Evolutionary conservation across 2,113 vertebrate genomes (phyloP).

Genomic region (Corythaixoides concolor): DNA sequence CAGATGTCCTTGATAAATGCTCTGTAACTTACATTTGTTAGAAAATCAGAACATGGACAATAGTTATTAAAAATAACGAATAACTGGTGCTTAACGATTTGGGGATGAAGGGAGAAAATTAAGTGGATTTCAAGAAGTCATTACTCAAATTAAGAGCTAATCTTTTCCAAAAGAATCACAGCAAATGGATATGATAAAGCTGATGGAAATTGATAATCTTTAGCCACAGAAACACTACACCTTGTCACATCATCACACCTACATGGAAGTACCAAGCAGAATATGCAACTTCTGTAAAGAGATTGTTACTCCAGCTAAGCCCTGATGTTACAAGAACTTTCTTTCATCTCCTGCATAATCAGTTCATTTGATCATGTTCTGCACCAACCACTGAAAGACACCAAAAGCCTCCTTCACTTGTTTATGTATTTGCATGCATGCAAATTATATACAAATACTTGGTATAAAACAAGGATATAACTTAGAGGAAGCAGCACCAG

Average conservation of each 20-base stretch:
- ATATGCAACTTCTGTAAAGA: not conserved
- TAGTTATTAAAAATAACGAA: not conserved
- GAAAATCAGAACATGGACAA: not conserved
- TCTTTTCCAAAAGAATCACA: not conserved
- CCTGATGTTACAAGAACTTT: not conserved
- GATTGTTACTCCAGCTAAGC: not conserved
- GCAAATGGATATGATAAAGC: not conserved
- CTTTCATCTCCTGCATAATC: not conserved
- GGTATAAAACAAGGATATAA: not conserved
- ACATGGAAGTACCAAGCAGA: not conserved
- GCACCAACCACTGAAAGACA: not conserved
- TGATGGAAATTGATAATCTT: not conserved
- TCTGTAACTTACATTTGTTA: not conserved
- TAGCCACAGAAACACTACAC: not conserved
- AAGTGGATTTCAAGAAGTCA: not conserved
- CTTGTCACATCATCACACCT: not conserved
- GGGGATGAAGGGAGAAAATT: not conserved
- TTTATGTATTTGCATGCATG: not conserved
- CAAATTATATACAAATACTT: not conserved
- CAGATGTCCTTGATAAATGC: not conserved
- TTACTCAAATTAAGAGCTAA: not conserved
- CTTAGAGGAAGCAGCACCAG: no score
- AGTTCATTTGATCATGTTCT: accelerated
- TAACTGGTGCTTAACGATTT: not conserved
- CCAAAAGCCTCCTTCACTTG: not conserved